A percentile compares a stretch with the other conserved stretches of the same genome.
These are phyloP conservation scores for Hololepta plana DNA, from an alignment of 2,888 invertebrate species.

Conservation along the genomic window DNA sequence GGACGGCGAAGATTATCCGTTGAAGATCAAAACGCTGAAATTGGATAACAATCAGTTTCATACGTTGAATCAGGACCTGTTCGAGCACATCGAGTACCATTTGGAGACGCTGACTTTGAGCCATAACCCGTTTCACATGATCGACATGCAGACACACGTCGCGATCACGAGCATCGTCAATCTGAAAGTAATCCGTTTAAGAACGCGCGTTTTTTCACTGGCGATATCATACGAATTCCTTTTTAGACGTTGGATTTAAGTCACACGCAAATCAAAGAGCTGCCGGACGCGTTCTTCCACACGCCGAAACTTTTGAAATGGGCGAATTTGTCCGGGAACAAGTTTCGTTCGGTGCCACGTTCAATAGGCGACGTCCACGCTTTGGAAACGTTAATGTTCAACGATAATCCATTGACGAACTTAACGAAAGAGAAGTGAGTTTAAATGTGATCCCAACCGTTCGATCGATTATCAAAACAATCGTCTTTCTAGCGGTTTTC, in stretches of 20 bases:
- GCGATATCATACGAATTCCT: slow-evolving; percentile 5
- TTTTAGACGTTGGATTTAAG: slow-evolving; percentile 47
- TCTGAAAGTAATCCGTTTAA: too few relatives aligned
- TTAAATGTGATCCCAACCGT: background rate
- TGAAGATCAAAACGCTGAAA: slow-evolving; percentile 38
- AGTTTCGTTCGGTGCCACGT: slow-evolving; percentile 37
- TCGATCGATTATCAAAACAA: slow-evolving; percentile 6
- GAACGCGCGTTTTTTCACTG: slow-evolving; percentile 9
- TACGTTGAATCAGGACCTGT: slow-evolving; percentile 49
- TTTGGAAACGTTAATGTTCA: slow-evolving; percentile 42
- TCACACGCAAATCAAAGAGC: slow-evolving; percentile 38
- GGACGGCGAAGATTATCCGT: slow-evolving; percentile 38
- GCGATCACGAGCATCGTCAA: slow-evolving; percentile 45
- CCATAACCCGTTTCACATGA: slow-evolving; percentile 51
- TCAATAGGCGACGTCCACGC: slow-evolving; percentile 39
- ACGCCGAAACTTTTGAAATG: slow-evolving; percentile 42
- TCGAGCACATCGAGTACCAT: slow-evolving; percentile 48
- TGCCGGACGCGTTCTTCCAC: slow-evolving; percentile 50
- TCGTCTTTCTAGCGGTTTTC: slow-evolving; percentile 38
- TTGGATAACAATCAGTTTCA: slow-evolving; percentile 55
- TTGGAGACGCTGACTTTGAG: slow-evolving; percentile 49
- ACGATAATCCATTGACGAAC: slow-evolving; percentile 48
- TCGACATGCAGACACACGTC: slow-evolving; percentile 42
- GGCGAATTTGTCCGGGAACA: slow-evolving; percentile 50
- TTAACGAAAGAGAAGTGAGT: slow-evolving; percentile 27